Percentiles rank a stretch among this genome's conserved stretches.
phyloP scores from a whole-genome alignment of 2,888 invertebrate genomes.

The Xanthia togata region DNA sequence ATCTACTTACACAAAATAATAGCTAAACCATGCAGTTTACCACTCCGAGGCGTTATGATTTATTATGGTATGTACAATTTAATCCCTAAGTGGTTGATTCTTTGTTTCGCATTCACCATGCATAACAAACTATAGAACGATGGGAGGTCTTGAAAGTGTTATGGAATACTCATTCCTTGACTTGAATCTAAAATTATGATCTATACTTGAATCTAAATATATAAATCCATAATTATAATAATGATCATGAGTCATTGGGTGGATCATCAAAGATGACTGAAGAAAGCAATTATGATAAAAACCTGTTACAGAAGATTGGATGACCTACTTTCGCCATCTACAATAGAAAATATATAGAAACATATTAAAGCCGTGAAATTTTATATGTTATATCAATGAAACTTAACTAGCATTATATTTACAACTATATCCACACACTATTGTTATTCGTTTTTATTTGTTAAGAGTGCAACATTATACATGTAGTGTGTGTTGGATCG shows the following conservation, averaged over 20 bases:
- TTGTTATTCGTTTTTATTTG: slow-evolving; percentile 28
- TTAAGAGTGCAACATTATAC: slow-evolving; percentile 17
- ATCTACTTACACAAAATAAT: slow-evolving; percentile 8
- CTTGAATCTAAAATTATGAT: too few relatives aligned
- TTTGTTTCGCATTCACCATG: neutral
- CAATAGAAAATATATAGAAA: neutral
- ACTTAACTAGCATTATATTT: slow-evolving; percentile 21
- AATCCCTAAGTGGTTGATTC: neutral
- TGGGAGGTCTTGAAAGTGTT: neutral
- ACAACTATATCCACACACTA: neutral
- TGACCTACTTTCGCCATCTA: neutral
- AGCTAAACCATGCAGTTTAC: neutral
- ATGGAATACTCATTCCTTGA: neutral
- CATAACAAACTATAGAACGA: neutral
- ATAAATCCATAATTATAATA: neutral
- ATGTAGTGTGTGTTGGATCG: slow-evolving; percentile 26
- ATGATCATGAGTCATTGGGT: neutral
- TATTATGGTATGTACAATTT: neutral
- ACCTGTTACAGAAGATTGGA: neutral
- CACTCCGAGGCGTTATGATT: neutral
- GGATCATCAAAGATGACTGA: neutral
- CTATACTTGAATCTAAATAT: too few relatives aligned
- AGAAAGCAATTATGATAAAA: slow-evolving; percentile 10
- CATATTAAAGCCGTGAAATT: slow-evolving; percentile 1
- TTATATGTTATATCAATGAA: neutral